Percentiles rank a stretch among this genome's conserved stretches.
Evolutionary conservation across 2,888 invertebrate species (phyloP).

Genomic region (Celastrina argiolus): DNA sequence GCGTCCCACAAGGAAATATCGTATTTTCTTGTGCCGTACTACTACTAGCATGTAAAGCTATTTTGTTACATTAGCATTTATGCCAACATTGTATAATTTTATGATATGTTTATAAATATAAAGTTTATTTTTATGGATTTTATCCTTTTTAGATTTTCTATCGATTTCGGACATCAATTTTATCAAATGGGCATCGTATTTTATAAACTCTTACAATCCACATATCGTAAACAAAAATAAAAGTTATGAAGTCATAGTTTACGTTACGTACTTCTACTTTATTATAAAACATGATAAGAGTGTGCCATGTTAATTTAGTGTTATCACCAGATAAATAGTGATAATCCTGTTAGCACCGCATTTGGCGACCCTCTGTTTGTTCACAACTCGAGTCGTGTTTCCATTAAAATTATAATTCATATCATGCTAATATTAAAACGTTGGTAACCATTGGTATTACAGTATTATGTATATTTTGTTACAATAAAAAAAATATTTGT

Average conservation of each 20-base stretch:
- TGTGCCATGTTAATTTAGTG: conserved; percentile 24
- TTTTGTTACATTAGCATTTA: background rate
- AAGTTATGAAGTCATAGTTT: background rate
- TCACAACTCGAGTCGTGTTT: conserved; percentile 33
- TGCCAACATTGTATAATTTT: background rate
- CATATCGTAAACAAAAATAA: background rate
- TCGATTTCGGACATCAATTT: background rate
- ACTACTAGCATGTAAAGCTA: background rate
- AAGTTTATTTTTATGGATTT: no score
- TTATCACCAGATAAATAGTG: conserved; percentile 59
- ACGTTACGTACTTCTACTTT: background rate
- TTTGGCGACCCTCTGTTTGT: conserved; percentile 45
- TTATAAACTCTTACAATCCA: background rate
- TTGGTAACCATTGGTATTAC: background rate
- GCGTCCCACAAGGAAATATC: conserved; percentile 16
- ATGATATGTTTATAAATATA: no score
- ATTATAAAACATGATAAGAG: conserved; percentile 12
- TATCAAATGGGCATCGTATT: background rate
- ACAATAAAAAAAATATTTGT: no score
- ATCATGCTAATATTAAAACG: background rate
- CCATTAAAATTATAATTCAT: conserved; percentile 1
- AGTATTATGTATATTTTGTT: conserved; percentile 5
- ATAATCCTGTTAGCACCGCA: conserved; percentile 61
- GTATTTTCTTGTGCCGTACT: background rate
- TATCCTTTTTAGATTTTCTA: background rate